phyloP scores from a whole-genome alignment of 2,113 vertebrate genomes.

The Emberiza fucata region DNA sequence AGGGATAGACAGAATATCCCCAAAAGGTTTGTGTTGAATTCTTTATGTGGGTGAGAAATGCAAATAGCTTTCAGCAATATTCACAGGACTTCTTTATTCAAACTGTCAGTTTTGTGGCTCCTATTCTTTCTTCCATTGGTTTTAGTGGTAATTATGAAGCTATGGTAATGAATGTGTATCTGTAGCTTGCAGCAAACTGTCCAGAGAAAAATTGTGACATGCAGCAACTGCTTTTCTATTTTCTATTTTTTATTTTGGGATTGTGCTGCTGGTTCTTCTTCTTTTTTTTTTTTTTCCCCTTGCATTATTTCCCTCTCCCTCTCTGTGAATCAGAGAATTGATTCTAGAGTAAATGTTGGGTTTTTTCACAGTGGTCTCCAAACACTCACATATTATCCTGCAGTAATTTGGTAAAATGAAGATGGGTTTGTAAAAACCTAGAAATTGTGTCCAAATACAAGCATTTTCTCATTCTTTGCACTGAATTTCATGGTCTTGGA shows the following conservation, averaged over 20 bases:
- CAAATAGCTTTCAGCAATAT: neutral
- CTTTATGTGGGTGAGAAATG: slow-evolving; percentile 25
- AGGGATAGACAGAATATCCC: neutral
- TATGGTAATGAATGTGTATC: neutral
- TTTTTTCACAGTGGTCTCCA: neutral
- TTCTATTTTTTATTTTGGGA: neutral
- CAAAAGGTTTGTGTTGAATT: neutral
- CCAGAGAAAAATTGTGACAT: neutral
- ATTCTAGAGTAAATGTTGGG: neutral
- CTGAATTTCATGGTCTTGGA: neutral
- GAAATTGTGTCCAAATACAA: neutral
- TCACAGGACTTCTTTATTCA: neutral
- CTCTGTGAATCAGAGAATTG: neutral
- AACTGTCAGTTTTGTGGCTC: neutral
- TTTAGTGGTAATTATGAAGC: neutral
- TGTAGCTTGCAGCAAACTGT: neutral
- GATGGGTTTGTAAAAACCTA: neutral
- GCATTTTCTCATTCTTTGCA: neutral
- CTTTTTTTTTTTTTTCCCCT: neutral
- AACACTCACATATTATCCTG: neutral
- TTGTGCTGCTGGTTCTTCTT: neutral
- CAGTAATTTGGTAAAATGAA: neutral
- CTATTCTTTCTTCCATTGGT: neutral
- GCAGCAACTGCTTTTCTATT: neutral
- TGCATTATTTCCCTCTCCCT: rapidly evolving